Base-by-base conservation (phyloP, 2,797 vertebrate genomes). In the Leucoraja ocellata region DNA sequence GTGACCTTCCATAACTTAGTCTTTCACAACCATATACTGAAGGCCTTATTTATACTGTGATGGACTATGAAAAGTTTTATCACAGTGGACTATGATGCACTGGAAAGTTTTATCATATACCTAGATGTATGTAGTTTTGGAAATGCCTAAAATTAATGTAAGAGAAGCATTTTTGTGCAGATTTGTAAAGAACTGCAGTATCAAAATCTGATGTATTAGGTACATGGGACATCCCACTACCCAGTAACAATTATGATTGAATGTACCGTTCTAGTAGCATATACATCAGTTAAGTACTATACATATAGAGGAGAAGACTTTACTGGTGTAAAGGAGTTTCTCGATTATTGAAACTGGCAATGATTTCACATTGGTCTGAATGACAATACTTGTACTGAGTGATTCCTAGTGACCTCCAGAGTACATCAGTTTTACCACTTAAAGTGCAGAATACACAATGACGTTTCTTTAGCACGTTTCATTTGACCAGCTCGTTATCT, bases 401-500 rank as follows among this genome's bases (percentile, higher is more conserved):
- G 88, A 76, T 58, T 76, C 39, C 71, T 76, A 58, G 39, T 92
- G 25, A 74, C 46, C 90, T n/a, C 39, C 71, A 28, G 8, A 92
- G 11, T 74, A 92, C 13, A 54, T 84, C 54, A 28, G 81, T 84
- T 84, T 73, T 61, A 61, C 39, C n/a, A 71, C 28, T 71, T 74
- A 76, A 54, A 23, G 90, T 92, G 90, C 36, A 92, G 25, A 92
- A 74, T 54, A n/a, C 54, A 74, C 90, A 76, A 39, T 91, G 39
- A 68, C 58, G 68, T 73, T 25, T 73, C 71, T 92, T 92, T 25
- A 58, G 71, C 46, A 6, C 0, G 0, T 4, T 13, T 97, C 96
- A 97, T 94, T 99, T 98, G 94, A 97, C 96, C 93, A 97, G 97
- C 94, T 97, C 96, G 14, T 98, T 98, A 94, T 97, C 97, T 94